Evolutionary conservation across 2,888 invertebrate genomes (phyloP).

Genomic region (Drosophila limbata): DNA sequence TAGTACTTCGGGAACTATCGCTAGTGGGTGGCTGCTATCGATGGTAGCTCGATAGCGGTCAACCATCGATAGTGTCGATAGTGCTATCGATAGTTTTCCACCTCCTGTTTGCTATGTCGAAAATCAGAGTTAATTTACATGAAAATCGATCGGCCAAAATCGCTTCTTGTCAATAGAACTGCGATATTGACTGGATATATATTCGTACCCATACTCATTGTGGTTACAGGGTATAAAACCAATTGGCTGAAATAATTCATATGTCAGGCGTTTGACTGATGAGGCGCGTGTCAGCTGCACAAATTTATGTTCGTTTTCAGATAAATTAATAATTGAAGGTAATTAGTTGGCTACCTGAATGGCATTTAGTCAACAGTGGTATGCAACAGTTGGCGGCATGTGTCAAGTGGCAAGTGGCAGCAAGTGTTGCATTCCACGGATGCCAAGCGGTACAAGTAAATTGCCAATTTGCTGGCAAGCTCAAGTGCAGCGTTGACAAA

Average conservation of each 20-base stretch:
- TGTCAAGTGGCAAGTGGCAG: constrained; percentile 18
- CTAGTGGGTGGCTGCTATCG: too few species aligned
- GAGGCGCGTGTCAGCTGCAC: constrained; percentile 33
- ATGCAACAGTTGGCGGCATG: constrained; percentile 60
- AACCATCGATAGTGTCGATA: too few species aligned
- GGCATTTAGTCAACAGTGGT: constrained; percentile 25
- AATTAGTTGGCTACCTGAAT: constrained; percentile 52
- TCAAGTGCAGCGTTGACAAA: constrained; percentile 40
- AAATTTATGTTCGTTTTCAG: constrained; percentile 50
- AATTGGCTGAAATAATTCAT: constrained; percentile 52
- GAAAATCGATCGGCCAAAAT: too few species aligned
- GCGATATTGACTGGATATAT: not conserved
- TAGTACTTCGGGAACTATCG: too few species aligned
- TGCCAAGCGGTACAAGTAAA: constrained; percentile 37
- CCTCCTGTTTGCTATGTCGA: too few species aligned
- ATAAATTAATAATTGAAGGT: constrained; percentile 58
- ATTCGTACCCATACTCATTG: not conserved
- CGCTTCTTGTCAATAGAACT: too few species aligned
- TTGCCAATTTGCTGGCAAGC: constrained; percentile 30
- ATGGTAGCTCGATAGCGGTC: too few species aligned
- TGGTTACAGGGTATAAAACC: constrained; percentile 2
- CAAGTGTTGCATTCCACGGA: constrained; percentile 40
- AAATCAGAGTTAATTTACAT: too few species aligned
- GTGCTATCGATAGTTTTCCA: too few species aligned
- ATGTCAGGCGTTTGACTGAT: constrained; percentile 49